Base-by-base conservation (phyloP, 1,140 invertebrate species). In the Conus ventricosus region DNA sequence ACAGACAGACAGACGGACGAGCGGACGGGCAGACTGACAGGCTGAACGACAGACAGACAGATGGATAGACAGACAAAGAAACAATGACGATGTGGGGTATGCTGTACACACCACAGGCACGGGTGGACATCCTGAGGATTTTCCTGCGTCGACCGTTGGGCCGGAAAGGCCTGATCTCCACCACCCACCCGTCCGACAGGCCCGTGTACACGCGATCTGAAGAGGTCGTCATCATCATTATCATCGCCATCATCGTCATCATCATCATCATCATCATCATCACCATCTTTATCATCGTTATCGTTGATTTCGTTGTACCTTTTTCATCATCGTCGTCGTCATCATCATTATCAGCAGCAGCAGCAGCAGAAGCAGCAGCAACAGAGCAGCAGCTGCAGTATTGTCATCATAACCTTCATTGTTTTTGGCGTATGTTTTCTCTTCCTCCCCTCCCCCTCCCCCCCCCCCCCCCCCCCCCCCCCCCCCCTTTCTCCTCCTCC, bases 81-180 rank as follows among this genome's bases (percentile, higher is more conserved):
- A 39, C 25, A 78, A 8, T 10, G 25, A 39, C 7, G 20, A 25
- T 17, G 25, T 39, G 8, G 20, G 25, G 20, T 11, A 39, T n/a
- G 13, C 1, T 27, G 25, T 81, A 81, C 76, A 39, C 20, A 78
- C 76, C 20, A 39, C 76, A 78, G 11, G 7, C n/a, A 10, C 39
- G 25, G 8, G 10, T 78, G 27, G 76, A 78, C 76, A 78, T 78
- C 25, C 76, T 11, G 25, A 78, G 76, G 7, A 78, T 91, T 85
- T 82, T 81, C 87, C 90, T 75, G 88, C 55, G 85, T 90, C 86
- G 84, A 63, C 90, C 85, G 63, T 63, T 71, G 71, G 85, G n/a
- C 5, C 57, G 5, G 23, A 25, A 7, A 4, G 82, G 39, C 23
- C 20, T 54, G 23, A 55, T 55, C 54, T 57, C 57, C 63, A 75